phyloP scores from a whole-genome alignment of 2,888 invertebrate genomes.

The Resseliella maxima region DNA sequence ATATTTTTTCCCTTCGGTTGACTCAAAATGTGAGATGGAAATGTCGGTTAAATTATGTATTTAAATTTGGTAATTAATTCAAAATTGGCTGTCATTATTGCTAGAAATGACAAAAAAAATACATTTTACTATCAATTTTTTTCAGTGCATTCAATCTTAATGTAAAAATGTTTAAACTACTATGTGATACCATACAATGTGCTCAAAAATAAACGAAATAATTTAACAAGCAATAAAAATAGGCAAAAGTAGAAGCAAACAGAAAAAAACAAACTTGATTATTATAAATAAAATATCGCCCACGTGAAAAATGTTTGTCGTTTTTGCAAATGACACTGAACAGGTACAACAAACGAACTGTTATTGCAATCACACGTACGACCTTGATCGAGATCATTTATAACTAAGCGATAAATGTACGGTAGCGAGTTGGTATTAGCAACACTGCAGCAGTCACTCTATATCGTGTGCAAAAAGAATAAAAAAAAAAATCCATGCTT shows the following conservation, averaged over 20 bases:
- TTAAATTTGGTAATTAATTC: too few species aligned
- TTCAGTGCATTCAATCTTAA: too few species aligned
- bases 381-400: constrained; percentile 53
- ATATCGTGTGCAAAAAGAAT: background rate
- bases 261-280: too few species aligned
- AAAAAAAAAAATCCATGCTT: background rate
- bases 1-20: too few species aligned
- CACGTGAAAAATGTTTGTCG: constrained; percentile 23
- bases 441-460: background rate
- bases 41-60: too few species aligned
- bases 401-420: constrained; percentile 38
- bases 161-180: too few species aligned
- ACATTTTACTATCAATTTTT: too few species aligned
- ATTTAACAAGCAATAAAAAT: background rate
- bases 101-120: too few species aligned
- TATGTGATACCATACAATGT: background rate
- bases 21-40: too few species aligned
- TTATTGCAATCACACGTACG: constrained; percentile 9
- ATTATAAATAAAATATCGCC: constrained; percentile 37
- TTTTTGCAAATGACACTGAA: background rate
- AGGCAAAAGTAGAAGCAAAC: constrained; percentile 19
- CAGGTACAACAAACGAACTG: background rate
- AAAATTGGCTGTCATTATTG: too few species aligned
- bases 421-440: background rate
- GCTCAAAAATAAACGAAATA: background rate